Evolutionary conservation across 2,113 vertebrate species (phyloP), one percentile per base, ranked within the genome.

Genomic region (Indicator maculatus): DNA sequence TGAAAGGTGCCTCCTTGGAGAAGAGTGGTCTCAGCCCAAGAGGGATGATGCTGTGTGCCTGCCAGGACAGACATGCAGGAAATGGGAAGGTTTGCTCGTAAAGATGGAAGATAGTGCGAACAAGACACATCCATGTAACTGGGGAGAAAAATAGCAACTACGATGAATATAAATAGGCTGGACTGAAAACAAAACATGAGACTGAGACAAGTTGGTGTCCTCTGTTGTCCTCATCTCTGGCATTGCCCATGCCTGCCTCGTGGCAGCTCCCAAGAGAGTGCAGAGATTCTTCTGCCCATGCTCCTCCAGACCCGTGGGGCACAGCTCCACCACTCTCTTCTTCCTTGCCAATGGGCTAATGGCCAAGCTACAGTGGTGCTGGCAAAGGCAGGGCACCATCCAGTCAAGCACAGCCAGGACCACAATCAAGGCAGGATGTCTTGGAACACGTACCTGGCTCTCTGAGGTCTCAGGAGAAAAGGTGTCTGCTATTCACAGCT

Each of bases 131-230:
- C n/a, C 89, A 19, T 72, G 89, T 64, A 96, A 89, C 73, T 30
- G 63, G 50, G 69, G 60, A 87, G 94, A 93, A 94, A 94, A 96
- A 82, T 47, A 94, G 93, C 75, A 90, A 70, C 89, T 94, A 15
- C 69, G 45, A 59, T 59, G 89, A 90, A 86, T 94, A 92, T 85
- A 93, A 96, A 96, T 94, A 96, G 93, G 86, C 63, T 89, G 59
- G 84, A 73, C 84, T 73, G 75, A 75, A 95, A 94, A 88, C 83
- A 83, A 88, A 96, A 84, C 73, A 18, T 52, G 89, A 83, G 89
- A 83, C 91, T 85, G 81, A 86, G 71, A 93, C 77, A 66, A 84
- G 78, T 31, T 87, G 84, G 55, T 93, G 93, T 93, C 94, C 93
- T 87, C 87, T 79, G 44, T 5, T 76, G 84, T 89, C 63, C 71